These are phyloP conservation scores for Clarias batrachus DNA, from an alignment of 2,113 vertebrate species.

Conservation along the genomic window DNA sequence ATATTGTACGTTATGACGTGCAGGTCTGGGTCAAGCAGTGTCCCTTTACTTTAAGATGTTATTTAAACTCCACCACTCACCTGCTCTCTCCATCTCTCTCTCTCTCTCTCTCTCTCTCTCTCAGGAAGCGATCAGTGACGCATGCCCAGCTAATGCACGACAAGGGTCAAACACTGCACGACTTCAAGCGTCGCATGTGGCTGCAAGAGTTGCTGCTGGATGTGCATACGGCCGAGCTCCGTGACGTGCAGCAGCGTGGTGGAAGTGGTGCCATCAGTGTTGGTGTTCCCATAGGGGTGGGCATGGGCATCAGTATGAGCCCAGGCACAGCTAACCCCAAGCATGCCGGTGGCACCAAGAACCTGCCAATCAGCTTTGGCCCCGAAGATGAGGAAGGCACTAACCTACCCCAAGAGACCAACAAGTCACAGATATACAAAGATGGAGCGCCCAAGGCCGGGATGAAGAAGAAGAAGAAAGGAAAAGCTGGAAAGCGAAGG, in stretches of 20 bases:
- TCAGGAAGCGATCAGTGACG: conserved; percentile 87
- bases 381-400: conserved; percentile 79
- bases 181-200: conserved; percentile 85
- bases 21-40: neutral
- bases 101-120: neutral
- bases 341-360: conserved; percentile 83
- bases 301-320: conserved; percentile 59
- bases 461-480: conserved; percentile 88
- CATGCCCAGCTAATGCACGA: conserved; percentile 97
- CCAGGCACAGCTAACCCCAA: conserved; percentile 82
- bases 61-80: neutral
- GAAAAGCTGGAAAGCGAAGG: conserved; percentile 83
- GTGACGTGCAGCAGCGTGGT: conserved; percentile 65
- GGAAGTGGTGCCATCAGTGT: conserved; percentile 30
- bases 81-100: neutral
- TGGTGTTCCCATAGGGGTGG: conserved; percentile 41
- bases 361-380: conserved; percentile 78
- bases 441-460: conserved; percentile 76
- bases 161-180: conserved; percentile 89
- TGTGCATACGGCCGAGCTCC: conserved; percentile 90
- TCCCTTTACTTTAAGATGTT: neutral
- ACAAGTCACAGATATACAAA: conserved; percentile 87
- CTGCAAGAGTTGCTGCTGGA: conserved; percentile 89
- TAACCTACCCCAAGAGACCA: conserved; percentile 90
- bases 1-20: neutral